phyloP scores from a whole-genome alignment of 1,140 invertebrate genomes.

The Orussus abietinus region DNA sequence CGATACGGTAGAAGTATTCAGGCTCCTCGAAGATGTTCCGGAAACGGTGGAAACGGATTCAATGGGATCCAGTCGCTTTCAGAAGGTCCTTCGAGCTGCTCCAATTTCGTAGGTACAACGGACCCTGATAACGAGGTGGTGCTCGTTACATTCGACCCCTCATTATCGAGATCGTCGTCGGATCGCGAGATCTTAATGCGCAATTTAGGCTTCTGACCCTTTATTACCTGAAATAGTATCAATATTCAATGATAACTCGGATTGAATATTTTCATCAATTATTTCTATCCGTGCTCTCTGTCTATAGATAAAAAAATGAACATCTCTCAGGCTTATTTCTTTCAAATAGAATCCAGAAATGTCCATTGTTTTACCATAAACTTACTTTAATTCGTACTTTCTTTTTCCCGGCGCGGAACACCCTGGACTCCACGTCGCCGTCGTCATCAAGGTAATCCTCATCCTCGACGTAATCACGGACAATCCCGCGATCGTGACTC shows the following conservation, averaged over 20 bases:
- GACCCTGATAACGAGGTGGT: not conserved
- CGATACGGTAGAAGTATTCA: not conserved
- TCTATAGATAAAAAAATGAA: too few relatives aligned
- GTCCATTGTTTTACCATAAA: not conserved
- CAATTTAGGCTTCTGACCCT: constrained; percentile 19
- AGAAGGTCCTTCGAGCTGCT: not conserved
- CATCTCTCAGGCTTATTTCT: not conserved
- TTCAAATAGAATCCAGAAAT: not conserved
- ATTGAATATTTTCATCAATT: too few relatives aligned
- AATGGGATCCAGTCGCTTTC: constrained; percentile 7
- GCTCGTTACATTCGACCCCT: not conserved
- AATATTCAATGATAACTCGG: too few relatives aligned
- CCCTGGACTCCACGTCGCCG: constrained; percentile 17
- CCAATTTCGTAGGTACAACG: constrained; percentile 1
- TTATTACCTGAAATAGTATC: constrained; percentile 19
- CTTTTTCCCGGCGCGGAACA: constrained; percentile 15
- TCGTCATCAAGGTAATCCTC: constrained; percentile 23
- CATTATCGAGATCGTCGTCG: constrained; percentile 12
- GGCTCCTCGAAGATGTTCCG: constrained; percentile 6
- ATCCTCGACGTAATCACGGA: constrained; percentile 5
- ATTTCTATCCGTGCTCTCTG: too few relatives aligned
- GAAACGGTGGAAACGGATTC: constrained; percentile 4
- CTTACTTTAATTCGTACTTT: constrained; percentile 23
- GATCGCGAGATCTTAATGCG: constrained; percentile 27
- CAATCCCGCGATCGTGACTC: constrained; percentile 6